Base-by-base conservation (phyloP, 2,888 invertebrate species). In the Orchesellides sinensis region DNA sequence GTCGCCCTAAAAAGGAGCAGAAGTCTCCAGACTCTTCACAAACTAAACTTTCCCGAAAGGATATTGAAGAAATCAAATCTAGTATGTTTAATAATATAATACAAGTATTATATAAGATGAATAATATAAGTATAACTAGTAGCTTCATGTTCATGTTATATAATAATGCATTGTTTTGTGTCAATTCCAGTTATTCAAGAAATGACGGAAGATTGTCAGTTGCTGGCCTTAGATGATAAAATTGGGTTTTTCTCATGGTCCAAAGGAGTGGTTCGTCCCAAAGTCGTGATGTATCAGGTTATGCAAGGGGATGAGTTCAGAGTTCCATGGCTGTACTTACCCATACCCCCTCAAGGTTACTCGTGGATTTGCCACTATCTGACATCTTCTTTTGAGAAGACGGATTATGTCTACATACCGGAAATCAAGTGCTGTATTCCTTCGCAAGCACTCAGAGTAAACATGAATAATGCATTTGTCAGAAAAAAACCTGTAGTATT, bases 241-340 rank as follows among this genome's bases (percentile, higher is more conserved):
- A 68, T 84, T 0, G 78, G 81, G 35, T 82, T 84, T 47, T 78
- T 84, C 56, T 74, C 84, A n/a, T 84, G 78, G 80, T 29, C 61
- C 0, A 66, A 73, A 21, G 68, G 61, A 23, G 25, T 23, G 2
- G 35, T 75, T 12, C 59, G 69, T 23, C 84, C 84, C 0, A 81
- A 70, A 49, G 82, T 78, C 1, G 45, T 78, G 10, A 84, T 82
- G 66, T 84, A 84, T 29, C 75, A 84, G 52, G 78, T 61, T 4
- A 40, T 59, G 45, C 21, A 47, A 8, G 84, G 84, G 3, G 84
- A 82, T 66, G 54, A 70, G n/a, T 17, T 45, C 6, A 40, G 27
- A 52, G 68, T 73, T 63, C 84, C 84, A 21, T 84, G 84, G 84
- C 40, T 84, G 21, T 84, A 84, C 63, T 52, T 84, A 23, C 84